phyloP scores from a whole-genome alignment of 2,113 vertebrate genomes.

The Aphyosemion australe region DNA sequence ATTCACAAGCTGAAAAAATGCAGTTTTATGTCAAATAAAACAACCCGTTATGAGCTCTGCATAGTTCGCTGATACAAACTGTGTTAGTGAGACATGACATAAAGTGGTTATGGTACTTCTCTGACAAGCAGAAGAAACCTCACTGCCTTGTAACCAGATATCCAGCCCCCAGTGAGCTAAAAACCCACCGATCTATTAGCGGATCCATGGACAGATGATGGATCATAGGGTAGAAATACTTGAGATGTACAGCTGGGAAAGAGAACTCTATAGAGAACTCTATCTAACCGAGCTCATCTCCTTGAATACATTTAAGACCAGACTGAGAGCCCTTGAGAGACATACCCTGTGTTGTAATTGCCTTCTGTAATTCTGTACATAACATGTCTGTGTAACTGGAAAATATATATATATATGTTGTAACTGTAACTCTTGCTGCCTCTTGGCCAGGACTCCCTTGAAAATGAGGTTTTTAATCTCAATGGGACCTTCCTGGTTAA shows the following conservation, averaged over 20 bases:
- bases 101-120: conserved; percentile 21
- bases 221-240: conserved; percentile 30
- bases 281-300: no score
- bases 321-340: no score
- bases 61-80: neutral
- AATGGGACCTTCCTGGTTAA: no score
- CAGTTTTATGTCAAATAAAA: neutral
- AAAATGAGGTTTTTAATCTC: no score
- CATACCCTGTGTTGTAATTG: no score
- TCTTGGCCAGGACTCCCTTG: no score
- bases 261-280: neutral
- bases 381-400: no score
- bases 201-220: conserved; percentile 61
- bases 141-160: conserved; percentile 60
- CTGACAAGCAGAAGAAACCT: conserved; percentile 17
- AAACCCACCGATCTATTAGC: conserved; percentile 57
- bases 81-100: conserved; percentile 2
- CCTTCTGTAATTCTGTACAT: no score
- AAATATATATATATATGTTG: no score
- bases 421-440: no score
- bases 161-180: conserved; percentile 47
- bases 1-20: neutral
- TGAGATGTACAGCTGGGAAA: conserved; percentile 14
- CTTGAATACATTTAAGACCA: no score
- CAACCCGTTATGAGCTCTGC: neutral